These are phyloP conservation scores for Bucco capensis DNA, from an alignment of 2,113 vertebrate genomes.

Conservation along the genomic window DNA sequence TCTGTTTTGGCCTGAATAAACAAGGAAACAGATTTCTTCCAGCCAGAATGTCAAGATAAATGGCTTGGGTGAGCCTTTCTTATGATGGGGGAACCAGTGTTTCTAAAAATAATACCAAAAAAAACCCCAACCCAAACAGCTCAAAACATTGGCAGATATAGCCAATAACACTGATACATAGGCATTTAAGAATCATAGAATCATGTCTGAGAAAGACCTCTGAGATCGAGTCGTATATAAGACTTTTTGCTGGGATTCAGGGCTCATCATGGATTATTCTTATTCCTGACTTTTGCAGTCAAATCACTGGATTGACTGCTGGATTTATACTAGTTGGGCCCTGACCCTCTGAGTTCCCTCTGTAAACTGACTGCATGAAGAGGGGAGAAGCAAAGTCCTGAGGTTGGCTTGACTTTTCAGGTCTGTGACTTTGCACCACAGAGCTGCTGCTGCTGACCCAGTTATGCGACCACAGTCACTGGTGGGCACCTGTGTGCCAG, in stretches of 20 bases:
- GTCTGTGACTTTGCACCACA: neutral
- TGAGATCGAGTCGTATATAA: neutral
- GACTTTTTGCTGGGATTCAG: neutral
- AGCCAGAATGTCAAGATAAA: neutral
- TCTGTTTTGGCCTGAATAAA: neutral
- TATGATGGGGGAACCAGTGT: neutral
- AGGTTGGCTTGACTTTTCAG: neutral
- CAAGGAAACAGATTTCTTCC: neutral
- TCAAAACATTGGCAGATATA: neutral
- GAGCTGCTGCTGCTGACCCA: neutral
- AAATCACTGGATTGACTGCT: neutral
- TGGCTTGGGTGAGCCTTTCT: neutral
- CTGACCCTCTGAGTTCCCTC: rapidly evolving
- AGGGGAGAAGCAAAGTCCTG: neutral
- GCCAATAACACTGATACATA: rapidly evolving
- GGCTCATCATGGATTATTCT: neutral
- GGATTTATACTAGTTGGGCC: neutral
- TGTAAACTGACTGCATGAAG: neutral
- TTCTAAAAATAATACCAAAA: neutral
- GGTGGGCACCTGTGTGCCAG: neutral
- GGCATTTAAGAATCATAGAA: too few relatives aligned
- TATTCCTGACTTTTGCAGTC: neutral
- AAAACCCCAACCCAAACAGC: neutral
- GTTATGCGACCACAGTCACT: neutral
- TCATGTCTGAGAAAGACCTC: too few relatives aligned